Evolutionary conservation across 2,888 invertebrate genomes (phyloP), one percentile per base, ranked within the genome.

Genomic region (Coelopa pilipes): DNA sequence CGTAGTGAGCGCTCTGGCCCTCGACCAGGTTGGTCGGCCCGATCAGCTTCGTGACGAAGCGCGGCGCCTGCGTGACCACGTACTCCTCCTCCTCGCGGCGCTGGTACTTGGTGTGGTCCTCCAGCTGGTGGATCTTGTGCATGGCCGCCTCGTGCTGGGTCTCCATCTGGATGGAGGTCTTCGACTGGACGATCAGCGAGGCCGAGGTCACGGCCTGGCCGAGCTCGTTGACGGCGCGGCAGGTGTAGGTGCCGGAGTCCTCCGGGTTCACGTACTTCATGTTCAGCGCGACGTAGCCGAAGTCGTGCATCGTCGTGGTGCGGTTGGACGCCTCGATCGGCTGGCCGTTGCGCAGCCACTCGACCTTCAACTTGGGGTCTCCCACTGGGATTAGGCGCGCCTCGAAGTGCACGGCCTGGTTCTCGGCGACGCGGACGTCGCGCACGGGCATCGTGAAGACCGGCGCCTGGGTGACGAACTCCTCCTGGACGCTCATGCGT

Each of bases 191-290:
- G 82, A 93, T 92, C 15, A 99, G 89, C 1, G 96, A 95, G 11
- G 98, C 96, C 10, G 97, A 96, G 57, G 97, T 97, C 1, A 96
- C 95, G 19, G 98, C 98, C 89, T 98, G 96, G 73, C 98, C 98
- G 73, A 97, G 89, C 80, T 97, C 96, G 82, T 98, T 97, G 12
- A 92, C 90, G 55, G 98, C 97, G 74, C 96, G 92, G 86, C 98
- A 97, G 1, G 97, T 98, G 87, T 98, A 98, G 55, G 97, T 96
- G 63, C 98, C 98, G 1, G 97, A 96, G 88, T 99, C 99, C 88
- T 97, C 97, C 24, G 97, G 96, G 84, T 95, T 95, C 0, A 96
- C 96, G 82, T 96, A 96, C 85, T 96, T 96, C 94, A 96, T 94
- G 82, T 97, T 96, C 19, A 96, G 89, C 55, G 97, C 97, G 45